Evolutionary conservation across 1,140 invertebrate genomes (phyloP), one percentile per base, ranked within the genome.

Genomic region (Apis dorsata): DNA sequence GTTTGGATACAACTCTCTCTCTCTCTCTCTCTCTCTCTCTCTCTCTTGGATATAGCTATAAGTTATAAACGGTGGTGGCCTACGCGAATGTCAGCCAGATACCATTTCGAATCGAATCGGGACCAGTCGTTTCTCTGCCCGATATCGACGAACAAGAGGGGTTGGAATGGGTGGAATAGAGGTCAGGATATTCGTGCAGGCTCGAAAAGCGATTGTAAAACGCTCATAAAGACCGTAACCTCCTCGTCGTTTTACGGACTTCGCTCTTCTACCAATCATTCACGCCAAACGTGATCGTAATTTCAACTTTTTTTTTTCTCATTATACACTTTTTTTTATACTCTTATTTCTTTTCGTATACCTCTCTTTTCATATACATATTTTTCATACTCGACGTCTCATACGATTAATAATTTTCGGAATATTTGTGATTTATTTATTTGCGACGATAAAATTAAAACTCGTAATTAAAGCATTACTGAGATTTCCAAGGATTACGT

Each of bases 71-170:
- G 68, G 66, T 65, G 70, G 87, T 60, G 72, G 19, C 21, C 28
- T 68, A 65, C 17, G 62, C 17, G 53, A 34, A 59, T 34, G 49
- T 49, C 65, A 74, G 75, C 79, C 76, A 85, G 88, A 90, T 86
- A 88, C 71, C 83, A 80, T 85, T n/a, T 28, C 28, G 69, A 89
- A 86, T 86, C 69, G 81, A 86, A 88, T 87, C 69, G 85, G 57
- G 84, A 72, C 79, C 74, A 84, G 79, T 80, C 80, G 69, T 59
- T 85, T 85, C 55, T 62, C 28, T 19, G 17, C 19, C 57, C 65
- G 62, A 66, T 69, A 84, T 63, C 60, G 57, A 68, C 60, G 24
- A 24, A 13, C 13, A 44, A 51, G 49, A 19, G 15, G 1, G 17
- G 11, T 10, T 13, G 9, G 21, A 63, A 75, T 11, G 53, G 44